Base-by-base conservation (phyloP, 1,140 invertebrate species). In the Polypedilum vanderplanki region DNA sequence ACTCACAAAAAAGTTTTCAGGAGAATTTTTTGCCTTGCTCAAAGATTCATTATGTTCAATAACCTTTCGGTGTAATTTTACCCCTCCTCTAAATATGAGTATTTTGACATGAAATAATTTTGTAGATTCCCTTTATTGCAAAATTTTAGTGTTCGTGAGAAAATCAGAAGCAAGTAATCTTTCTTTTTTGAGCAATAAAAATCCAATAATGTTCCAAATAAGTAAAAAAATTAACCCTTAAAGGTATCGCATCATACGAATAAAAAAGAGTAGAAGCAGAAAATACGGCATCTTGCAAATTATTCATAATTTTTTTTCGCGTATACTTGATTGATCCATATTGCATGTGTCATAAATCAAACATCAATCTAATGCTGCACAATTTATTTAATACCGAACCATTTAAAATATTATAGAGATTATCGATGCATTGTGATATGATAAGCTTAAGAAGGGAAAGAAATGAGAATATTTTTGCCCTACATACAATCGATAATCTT, bases 351-450 rank as follows among this genome's bases (percentile, higher is more conserved):
- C 46, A 57, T 57, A 57, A 57, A 57, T 57, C 46, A 57, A 57
- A 57, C 46, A 57, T 15, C 46, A 57, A 57, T 57, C 46, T 57
- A 57, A 57, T 57, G 46, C 46, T 57, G 46, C 46, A 57, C 46
- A 57, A 57, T 57, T 57, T 57, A 57, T 57, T 57, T 57, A 57
- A 57, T 57, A 12, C 46, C 46, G 24, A 12, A 15, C 46, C 46
- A 57, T 57, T n/a, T n/a, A 57, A 57, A n/a, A 15, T 57, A 57
- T 57, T 57, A 33, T 5, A 33, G 24, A 33, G 2, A 33, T 33
- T 33, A 33, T 33, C 5, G 24, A 33, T 33, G 24, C 5, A 5
- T 5, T 33, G 24, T 33, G 24, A 33, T 33, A 5, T 33, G 24
- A 33, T 33, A 33, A 33, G 24, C 24, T 33, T 33, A 33, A 3